Conservation (phyloP, 2,113 vertebrate genomes). For the Sceloporus undulatus region DNA sequence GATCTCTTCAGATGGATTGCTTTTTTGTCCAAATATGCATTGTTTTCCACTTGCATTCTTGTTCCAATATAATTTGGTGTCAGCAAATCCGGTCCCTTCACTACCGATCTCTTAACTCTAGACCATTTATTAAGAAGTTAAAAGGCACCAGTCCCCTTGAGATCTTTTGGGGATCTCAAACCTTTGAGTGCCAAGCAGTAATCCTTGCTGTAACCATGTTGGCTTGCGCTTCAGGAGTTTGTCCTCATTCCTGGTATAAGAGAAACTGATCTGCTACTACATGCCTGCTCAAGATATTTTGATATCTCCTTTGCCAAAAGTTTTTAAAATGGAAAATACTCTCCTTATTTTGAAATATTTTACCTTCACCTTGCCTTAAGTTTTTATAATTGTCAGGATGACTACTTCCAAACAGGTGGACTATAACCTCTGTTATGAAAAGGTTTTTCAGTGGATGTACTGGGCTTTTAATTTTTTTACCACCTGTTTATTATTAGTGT, state of each 20-base stretch:
- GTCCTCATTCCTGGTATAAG: no score
- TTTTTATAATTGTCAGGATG: not conserved
- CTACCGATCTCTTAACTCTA: not conserved
- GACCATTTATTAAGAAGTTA: not conserved
- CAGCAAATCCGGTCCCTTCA: not conserved
- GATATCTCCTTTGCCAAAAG: not conserved
- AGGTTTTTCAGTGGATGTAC: no score
- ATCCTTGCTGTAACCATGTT: no score
- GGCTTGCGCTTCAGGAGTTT: no score
- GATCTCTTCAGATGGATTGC: no score
- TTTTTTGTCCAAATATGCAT: no score
- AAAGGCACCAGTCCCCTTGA: not conserved
- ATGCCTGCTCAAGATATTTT: not conserved
- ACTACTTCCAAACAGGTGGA: not conserved
- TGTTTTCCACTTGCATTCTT: not conserved
- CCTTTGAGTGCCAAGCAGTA: no score
- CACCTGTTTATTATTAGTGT: no score
- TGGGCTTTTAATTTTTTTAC: no score
- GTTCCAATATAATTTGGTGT: not conserved
- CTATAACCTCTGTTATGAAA: no score
- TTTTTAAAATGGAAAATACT: slow-evolving; percentile 12
- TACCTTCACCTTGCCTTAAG: not conserved
- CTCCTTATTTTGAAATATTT: not conserved
- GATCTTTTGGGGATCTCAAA: not conserved
- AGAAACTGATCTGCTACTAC: no score